Conservation (phyloP, 2,888 invertebrate species). For the Agrilus biguttatus region DNA sequence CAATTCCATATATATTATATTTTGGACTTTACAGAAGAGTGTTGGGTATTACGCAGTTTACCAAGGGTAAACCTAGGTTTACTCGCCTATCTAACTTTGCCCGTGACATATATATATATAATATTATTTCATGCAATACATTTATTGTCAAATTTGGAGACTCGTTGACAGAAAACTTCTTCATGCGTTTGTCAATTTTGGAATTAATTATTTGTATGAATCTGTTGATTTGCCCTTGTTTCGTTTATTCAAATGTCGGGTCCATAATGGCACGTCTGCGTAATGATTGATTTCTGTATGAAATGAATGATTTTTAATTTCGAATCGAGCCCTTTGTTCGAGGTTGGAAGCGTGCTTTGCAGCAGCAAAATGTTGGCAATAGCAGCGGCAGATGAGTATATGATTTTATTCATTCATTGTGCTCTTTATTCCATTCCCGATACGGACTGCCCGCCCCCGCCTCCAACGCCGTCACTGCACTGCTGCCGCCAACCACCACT, state of each 20-base stretch:
- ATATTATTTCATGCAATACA: too few species aligned
- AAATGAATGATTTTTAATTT: conserved; percentile 34
- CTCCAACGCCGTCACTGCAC: conserved; percentile 8
- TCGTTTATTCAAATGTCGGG: not conserved
- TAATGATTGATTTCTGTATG: conserved; percentile 30
- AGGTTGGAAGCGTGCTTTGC: conserved; percentile 15
- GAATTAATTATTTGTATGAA: not conserved
- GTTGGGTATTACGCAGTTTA: too few species aligned
- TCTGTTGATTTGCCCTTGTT: conserved; percentile 3
- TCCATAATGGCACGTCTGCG: conserved; percentile 12
- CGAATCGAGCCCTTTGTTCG: conserved; percentile 24
- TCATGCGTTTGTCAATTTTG: too few species aligned
- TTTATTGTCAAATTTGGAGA: too few species aligned
- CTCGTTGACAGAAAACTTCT: too few species aligned
- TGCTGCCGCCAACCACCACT: conserved; percentile 2
- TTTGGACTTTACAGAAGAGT: too few species aligned
- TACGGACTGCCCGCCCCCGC: conserved; percentile 1
- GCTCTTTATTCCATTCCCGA: conserved; percentile 19
- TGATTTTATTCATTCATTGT: conserved; percentile 31
- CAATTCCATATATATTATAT: too few species aligned
- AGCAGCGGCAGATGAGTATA: conserved; percentile 24
- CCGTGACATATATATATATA: too few species aligned
- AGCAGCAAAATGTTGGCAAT: conserved; percentile 8
- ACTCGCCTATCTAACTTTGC: too few species aligned
- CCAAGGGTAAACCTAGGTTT: too few species aligned